A percentile compares a stretch with the other conserved stretches of the same genome.
These are phyloP conservation scores for Drosophila falleni DNA, from an alignment of 2,888 invertebrate species.

Conservation along the genomic window DNA sequence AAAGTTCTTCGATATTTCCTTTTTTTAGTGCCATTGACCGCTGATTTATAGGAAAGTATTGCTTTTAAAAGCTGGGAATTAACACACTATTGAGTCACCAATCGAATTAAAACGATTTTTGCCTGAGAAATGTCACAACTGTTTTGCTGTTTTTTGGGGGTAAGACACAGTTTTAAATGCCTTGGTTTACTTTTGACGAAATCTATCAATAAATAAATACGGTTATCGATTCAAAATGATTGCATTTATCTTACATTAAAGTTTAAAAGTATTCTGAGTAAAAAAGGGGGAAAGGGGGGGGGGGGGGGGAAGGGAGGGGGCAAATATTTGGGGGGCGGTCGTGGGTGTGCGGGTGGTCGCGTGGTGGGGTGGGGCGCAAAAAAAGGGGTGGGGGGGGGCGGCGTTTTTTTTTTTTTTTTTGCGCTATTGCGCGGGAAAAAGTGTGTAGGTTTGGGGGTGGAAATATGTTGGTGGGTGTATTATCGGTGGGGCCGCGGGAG, in stretches of 20 bases:
- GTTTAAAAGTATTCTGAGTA: not conserved
- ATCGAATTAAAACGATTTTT: not conserved
- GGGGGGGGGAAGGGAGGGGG: too few relatives aligned
- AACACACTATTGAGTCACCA: slow-evolving; percentile 20
- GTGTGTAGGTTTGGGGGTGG: too few relatives aligned
- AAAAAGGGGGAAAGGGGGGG: too few relatives aligned
- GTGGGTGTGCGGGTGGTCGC: too few relatives aligned
- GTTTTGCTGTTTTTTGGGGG: slow-evolving; percentile 10
- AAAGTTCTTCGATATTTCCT: slow-evolving; percentile 24
- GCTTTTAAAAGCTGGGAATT: not conserved
- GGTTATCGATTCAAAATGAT: slow-evolving; percentile 36
- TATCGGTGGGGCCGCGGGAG: too few relatives aligned
- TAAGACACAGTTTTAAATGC: not conserved
- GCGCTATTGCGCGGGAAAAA: too few relatives aligned
- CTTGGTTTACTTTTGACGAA: slow-evolving; percentile 4
- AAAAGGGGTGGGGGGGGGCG: too few relatives aligned
- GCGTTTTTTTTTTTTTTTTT: too few relatives aligned
- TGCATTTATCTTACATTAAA: not conserved
- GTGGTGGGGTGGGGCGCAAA: too few relatives aligned
- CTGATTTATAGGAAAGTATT: slow-evolving; percentile 7
- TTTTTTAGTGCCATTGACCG: slow-evolving; percentile 50
- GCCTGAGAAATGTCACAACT: slow-evolving; percentile 31
- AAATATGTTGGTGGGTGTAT: too few relatives aligned
- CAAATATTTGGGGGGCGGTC: too few relatives aligned
- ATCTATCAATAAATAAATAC: slow-evolving; percentile 28